Conservation (phyloP, 1,140 invertebrate species). For the Oedothorax gibbosus region DNA sequence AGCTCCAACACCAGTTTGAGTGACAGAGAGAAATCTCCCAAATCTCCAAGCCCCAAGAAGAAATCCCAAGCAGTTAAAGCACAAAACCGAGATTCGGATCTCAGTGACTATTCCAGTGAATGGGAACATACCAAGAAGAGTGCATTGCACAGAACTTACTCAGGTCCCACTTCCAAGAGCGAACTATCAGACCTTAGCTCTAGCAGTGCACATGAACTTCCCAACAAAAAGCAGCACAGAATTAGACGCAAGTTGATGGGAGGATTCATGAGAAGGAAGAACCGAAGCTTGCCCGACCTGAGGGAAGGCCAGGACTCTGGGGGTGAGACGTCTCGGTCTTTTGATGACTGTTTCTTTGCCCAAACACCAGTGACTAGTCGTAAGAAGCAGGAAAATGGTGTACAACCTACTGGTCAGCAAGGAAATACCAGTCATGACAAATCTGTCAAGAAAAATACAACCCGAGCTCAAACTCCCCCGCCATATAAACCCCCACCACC, state of each 20-base stretch:
- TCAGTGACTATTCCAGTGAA: constrained; percentile 64
- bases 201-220: constrained; percentile 48
- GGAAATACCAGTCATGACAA: background rate
- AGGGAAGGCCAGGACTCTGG: constrained; percentile 75
- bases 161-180: constrained; percentile 54
- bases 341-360: constrained; percentile 59
- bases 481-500: constrained; percentile 52
- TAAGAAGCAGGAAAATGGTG: constrained; percentile 12
- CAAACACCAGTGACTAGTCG: constrained; percentile 33
- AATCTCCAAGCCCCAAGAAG: constrained; percentile 46
- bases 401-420: background rate
- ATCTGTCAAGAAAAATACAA: constrained; percentile 15
- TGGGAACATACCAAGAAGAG: constrained; percentile 63
- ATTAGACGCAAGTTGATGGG: constrained; percentile 90
- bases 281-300: constrained; percentile 90
- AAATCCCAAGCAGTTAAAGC: constrained; percentile 21
- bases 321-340: constrained; percentile 20
- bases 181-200: constrained; percentile 71
- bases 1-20: background rate
- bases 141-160: constrained; percentile 62
- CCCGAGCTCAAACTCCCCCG: constrained; percentile 46
- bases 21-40: constrained; percentile 31
- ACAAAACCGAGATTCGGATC: constrained; percentile 60
- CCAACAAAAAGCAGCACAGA: constrained; percentile 90
- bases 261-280: constrained; percentile 86